phyloP scores from a whole-genome alignment of 2,888 invertebrate genomes.

The Suillia variegata region DNA sequence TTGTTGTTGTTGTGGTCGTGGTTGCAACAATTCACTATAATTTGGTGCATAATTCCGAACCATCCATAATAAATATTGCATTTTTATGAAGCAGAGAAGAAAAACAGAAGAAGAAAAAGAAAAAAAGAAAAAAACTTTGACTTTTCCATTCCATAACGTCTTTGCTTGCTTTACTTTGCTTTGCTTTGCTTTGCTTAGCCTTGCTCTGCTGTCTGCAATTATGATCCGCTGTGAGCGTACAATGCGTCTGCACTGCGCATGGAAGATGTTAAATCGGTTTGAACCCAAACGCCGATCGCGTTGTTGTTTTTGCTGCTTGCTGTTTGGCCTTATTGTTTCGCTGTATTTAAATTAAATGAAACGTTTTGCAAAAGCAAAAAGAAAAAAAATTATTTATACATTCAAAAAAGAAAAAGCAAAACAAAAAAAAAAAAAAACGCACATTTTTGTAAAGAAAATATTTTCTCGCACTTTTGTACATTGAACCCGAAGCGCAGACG shows the following conservation, averaged over 20 bases:
- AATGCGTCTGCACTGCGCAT: background rate
- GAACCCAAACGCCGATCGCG: background rate
- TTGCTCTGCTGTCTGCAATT: background rate
- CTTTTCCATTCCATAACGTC: constrained; percentile 1
- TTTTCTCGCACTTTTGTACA: background rate
- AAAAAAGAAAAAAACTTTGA: constrained; percentile 10
- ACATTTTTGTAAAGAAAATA: too few relatives aligned
- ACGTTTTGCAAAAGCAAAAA: background rate
- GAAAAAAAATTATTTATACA: too few relatives aligned
- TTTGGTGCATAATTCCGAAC: background rate
- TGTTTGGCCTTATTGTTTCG: background rate
- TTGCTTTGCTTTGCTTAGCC: too few relatives aligned
- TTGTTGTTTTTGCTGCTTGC: background rate
- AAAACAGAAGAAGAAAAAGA: too few relatives aligned
- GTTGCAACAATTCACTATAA: background rate
- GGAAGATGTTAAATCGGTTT: too few relatives aligned
- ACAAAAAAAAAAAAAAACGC: too few relatives aligned
- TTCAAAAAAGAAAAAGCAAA: too few relatives aligned
- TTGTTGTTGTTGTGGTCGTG: background rate
- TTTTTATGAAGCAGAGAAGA: too few relatives aligned
- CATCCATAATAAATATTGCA: background rate
- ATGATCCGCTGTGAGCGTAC: background rate
- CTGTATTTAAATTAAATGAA: background rate
- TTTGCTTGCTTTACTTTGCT: background rate
- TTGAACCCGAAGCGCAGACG: background rate